Percentiles rank a stretch among this genome's conserved stretches.
phyloP scores from a whole-genome alignment of 2,797 vertebrate genomes.

The Podarcis lilfordi region DNA sequence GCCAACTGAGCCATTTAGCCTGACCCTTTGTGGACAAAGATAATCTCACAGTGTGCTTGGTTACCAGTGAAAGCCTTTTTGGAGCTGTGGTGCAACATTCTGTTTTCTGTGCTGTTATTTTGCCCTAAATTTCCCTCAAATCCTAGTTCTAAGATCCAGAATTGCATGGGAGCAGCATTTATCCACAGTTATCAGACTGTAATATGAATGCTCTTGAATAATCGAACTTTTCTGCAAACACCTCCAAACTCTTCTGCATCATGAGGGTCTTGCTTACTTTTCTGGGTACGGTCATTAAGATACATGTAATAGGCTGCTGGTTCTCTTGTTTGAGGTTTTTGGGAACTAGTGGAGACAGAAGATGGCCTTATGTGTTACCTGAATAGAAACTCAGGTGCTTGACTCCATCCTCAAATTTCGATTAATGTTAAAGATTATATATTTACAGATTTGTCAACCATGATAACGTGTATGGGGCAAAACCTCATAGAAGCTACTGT shows the following conservation, averaged over 20 bases:
- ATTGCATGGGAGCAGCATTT: not conserved
- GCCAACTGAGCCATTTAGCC: not conserved
- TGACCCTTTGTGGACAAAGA: not conserved
- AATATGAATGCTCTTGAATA: not conserved
- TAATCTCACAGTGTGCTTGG: not conserved
- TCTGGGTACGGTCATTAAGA: not conserved
- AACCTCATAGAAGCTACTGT: not conserved
- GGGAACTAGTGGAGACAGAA: not conserved
- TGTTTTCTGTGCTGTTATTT: not conserved
- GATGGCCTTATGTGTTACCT: not conserved
- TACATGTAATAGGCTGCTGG: not conserved
- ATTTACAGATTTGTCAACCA: not conserved
- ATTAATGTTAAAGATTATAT: too few relatives aligned
- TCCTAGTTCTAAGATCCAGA: not conserved
- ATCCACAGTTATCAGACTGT: not conserved
- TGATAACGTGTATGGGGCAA: not conserved
- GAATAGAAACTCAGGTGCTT: not conserved
- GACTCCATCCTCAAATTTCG: not conserved
- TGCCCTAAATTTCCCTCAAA: not conserved
- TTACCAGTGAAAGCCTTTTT: not conserved
- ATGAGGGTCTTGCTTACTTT: not conserved
- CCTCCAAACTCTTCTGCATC: too few relatives aligned
- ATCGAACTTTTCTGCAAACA: too few relatives aligned
- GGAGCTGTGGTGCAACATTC: not conserved
- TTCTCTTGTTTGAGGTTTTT: not conserved